phyloP scores from a whole-genome alignment of 53 echinoderm and acorn worm species.

The Apostichopus leukothele region DNA sequence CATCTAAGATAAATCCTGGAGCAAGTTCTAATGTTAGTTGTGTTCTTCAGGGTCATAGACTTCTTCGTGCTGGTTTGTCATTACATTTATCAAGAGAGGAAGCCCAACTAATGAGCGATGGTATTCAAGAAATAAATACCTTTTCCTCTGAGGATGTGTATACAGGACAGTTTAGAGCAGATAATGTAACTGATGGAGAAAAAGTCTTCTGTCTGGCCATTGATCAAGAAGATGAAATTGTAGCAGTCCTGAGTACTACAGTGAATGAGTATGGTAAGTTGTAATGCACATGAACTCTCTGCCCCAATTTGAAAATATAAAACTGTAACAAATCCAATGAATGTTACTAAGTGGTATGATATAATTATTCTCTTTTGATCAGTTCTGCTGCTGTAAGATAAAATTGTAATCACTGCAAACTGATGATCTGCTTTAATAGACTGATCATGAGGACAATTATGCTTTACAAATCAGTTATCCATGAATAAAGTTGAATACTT shows the following conservation, averaged over 20 bases:
- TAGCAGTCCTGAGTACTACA: background rate
- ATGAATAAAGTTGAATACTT: background rate
- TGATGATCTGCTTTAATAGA: background rate
- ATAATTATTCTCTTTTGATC: background rate
- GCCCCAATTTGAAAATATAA: background rate
- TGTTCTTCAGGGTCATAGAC: background rate
- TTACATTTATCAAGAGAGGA: background rate
- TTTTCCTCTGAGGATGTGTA: background rate
- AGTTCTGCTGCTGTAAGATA: background rate
- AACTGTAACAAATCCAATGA: too few species aligned
- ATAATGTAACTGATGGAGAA: background rate
- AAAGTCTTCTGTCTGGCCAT: slow-evolving; percentile 1
- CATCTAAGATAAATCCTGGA: slow-evolving; percentile 11
- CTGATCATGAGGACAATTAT: too few species aligned
- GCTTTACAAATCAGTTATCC: background rate
- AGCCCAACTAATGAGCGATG: background rate
- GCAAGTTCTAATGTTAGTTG: background rate
- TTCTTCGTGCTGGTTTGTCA: background rate
- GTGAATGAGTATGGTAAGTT: background rate
- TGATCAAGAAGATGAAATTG: background rate
- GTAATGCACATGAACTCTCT: too few species aligned
- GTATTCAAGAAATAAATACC: background rate
- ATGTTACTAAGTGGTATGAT: background rate
- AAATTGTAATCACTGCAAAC: background rate
- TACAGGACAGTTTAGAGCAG: background rate